Base-by-base conservation (phyloP, 2,888 invertebrate species). In the Pristionchus maxplancki region DNA sequence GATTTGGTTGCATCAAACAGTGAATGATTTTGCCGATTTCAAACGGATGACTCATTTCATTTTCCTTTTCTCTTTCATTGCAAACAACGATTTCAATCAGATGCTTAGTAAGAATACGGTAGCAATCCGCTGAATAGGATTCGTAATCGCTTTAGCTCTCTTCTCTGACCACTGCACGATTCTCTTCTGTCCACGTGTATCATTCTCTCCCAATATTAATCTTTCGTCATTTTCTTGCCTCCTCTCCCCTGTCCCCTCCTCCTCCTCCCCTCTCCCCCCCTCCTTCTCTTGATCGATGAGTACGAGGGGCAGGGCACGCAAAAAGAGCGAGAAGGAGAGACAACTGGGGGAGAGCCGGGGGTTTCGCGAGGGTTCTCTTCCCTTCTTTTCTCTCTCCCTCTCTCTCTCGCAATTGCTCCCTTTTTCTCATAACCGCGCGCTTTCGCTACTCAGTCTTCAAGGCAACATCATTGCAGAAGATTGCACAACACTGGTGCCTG, bases 271-370 rank as follows among this genome's bases (percentile, higher is more conserved):
- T 34, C 81, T 81, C 37, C 44, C n/a, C 81, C 31, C n/a, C 17
- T 31, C 71, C 71, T 71, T 71, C 37, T 24, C 71, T 37, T 53
- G 82, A 83, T 83, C 50, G 82, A 83, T 83, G 78, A 78, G 78
- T 78, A 28, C 78, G 78, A 78, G 78, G 44, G 78, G 78, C 44
- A 78, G 78, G 44, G 78, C 78, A 20, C 78, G 78, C 78, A 78
- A 78, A 78, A 78, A 78, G 78, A 78, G 78, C 78, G 78, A 4
- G 78, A 58, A 58, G 37, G 37, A 71, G 71, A 71, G 71, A 71
- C 37, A 71, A 71, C 71, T 71, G 71, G 24, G 71, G 71, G 71
- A 44, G 44, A 78, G 44, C 40, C 78, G 15, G n/a, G n/a, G 78
- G 78, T 48, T 48, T 37, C 40, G 40, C 37, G 34, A 67, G 34